Conservation (phyloP, 2,888 invertebrate genomes). For the Odontocerum albicorne region DNA sequence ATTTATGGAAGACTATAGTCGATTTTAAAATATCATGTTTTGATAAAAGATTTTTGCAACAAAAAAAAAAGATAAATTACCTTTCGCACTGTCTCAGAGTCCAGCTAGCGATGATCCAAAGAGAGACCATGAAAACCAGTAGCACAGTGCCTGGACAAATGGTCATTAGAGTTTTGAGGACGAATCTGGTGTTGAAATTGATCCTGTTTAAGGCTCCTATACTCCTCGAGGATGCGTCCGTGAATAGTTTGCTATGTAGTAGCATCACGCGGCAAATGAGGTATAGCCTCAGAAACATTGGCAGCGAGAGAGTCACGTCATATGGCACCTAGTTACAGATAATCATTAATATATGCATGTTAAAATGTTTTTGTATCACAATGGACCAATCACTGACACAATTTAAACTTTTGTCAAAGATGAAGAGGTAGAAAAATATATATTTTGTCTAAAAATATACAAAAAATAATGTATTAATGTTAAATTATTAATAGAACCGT, state of each 20-base stretch:
- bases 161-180: slow-evolving; percentile 94
- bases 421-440: too few species aligned
- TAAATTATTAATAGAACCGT: too few species aligned
- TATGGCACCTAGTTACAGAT: slow-evolving; percentile 74
- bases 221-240: slow-evolving; percentile 97
- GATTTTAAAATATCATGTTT: too few species aligned
- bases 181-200: slow-evolving; percentile 96
- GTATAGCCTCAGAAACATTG: slow-evolving; percentile 99
- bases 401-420: too few species aligned
- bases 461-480: too few species aligned
- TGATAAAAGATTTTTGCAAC: too few species aligned
- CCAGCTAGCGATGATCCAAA: slow-evolving; percentile 99
- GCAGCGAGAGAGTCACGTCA: slow-evolving; percentile 96
- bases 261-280: slow-evolving; percentile 99
- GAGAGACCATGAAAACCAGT: slow-evolving; percentile 97
- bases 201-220: slow-evolving; percentile 97
- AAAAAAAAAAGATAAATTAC: slow-evolving; percentile 61
- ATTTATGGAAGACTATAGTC: too few species aligned
- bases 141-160: slow-evolving; percentile 98
- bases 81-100: slow-evolving; percentile 98
- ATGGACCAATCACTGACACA: too few species aligned
- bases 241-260: slow-evolving; percentile 98
- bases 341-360: too few species aligned
- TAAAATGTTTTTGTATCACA: too few species aligned
- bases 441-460: too few species aligned